phyloP scores from a whole-genome alignment of 2,888 invertebrate species.

The Lysandra bellargus region DNA sequence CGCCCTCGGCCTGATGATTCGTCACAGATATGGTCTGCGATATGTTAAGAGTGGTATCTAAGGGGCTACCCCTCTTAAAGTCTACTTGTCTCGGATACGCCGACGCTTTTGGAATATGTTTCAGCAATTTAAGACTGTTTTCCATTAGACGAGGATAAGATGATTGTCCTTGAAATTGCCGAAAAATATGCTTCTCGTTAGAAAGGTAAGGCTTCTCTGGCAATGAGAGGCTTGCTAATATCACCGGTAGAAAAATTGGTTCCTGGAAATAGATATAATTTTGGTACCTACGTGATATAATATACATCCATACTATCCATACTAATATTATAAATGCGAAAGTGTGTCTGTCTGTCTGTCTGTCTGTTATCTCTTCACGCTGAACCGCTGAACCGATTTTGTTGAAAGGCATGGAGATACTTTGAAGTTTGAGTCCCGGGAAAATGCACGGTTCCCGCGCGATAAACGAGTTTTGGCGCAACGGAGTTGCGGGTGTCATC shows the following conservation, averaged over 20 bases:
- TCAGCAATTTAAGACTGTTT: conserved; percentile 64
- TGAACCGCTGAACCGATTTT: too few species aligned
- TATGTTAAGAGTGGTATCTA: conserved; percentile 63
- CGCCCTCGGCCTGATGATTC: conserved; percentile 67
- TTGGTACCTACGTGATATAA: too few species aligned
- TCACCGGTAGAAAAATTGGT: conserved; percentile 61
- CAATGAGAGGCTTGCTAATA: conserved; percentile 61
- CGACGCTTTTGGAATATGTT: conserved; percentile 65
- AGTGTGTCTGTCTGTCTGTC: too few species aligned
- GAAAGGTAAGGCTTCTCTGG: conserved; percentile 56
- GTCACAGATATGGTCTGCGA: conserved; percentile 71
- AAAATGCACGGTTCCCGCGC: too few species aligned
- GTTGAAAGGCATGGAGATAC: too few species aligned
- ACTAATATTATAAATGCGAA: too few species aligned
- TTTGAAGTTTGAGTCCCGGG: too few species aligned
- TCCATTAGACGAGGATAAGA: conserved; percentile 65
- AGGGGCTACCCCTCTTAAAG: conserved; percentile 64
- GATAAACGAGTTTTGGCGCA: too few species aligned
- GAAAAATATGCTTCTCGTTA: conserved; percentile 60
- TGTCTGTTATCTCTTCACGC: too few species aligned
- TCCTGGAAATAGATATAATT: conserved; percentile 51
- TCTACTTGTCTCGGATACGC: conserved; percentile 68
- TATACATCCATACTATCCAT: too few species aligned
- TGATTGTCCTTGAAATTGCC: conserved; percentile 44
- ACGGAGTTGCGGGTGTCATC: too few species aligned